Evolutionary conservation across 2,797 vertebrate genomes (phyloP).

Genomic region (Melanitta fusca): DNA sequence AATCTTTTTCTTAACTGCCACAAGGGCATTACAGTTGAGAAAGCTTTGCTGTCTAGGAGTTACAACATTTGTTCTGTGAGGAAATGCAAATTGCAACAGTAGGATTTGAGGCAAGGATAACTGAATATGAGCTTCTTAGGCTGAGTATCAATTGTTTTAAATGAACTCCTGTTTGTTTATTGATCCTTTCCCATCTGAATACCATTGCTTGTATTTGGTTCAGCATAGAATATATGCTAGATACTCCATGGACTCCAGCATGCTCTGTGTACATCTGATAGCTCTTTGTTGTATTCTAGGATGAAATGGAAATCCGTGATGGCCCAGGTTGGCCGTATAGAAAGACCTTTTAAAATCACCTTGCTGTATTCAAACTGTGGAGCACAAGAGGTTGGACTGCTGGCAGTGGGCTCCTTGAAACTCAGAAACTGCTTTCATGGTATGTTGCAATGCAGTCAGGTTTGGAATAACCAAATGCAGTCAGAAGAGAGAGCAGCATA

Average conservation of each 20-base stretch:
- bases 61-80: background rate
- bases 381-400: conserved; percentile 42
- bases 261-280: background rate
- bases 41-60: background rate
- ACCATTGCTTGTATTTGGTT: background rate
- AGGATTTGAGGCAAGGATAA: background rate
- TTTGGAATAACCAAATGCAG: background rate
- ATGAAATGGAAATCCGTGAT: conserved; percentile 84
- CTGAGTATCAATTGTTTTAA: background rate
- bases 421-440: conserved; percentile 82
- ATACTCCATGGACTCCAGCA: background rate
- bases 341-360: conserved; percentile 85
- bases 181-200: background rate
- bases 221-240: background rate
- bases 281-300: conserved; percentile 47
- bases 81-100: background rate
- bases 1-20: background rate
- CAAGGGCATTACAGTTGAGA: background rate
- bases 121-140: background rate
- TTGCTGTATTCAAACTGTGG: conserved; percentile 84
- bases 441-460: conserved; percentile 32
- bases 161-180: background rate
- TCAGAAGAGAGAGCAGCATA: background rate
- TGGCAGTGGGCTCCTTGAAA: conserved; percentile 87
- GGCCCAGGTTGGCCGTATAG: conserved; percentile 80